Evolutionary conservation across 2,113 vertebrate species (phyloP).

Genomic region (Mormoops blainvillei): DNA sequence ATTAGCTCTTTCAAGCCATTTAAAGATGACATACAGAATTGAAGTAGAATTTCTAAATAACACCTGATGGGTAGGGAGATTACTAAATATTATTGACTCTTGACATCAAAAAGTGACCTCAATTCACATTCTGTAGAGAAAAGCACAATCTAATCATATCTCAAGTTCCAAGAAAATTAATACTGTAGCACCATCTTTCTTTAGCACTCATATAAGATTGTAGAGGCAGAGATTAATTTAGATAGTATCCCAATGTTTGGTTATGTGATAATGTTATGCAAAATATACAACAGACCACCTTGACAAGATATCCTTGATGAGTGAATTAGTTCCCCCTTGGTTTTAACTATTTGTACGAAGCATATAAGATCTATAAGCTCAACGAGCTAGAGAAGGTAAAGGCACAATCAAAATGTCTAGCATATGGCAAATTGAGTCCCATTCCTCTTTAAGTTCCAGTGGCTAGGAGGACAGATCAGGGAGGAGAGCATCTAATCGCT

Average conservation of each 20-base stretch:
- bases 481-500: slow-evolving; percentile 33
- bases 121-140: neutral
- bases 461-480: slow-evolving; percentile 23
- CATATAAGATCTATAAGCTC: neutral
- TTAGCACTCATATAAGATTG: neutral
- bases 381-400: slow-evolving; percentile 9
- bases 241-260: neutral
- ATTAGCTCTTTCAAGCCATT: neutral
- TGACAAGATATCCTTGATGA: neutral
- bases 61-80: neutral
- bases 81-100: neutral
- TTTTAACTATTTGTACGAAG: slow-evolving; percentile 50
- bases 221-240: neutral
- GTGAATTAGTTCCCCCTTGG: neutral
- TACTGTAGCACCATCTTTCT: neutral
- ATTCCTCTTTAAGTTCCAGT: slow-evolving; percentile 41
- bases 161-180: neutral
- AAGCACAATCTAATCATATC: neutral
- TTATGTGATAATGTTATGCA: neutral
- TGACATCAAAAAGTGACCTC: neutral
- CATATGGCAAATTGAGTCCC: neutral
- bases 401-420: slow-evolving; percentile 1
- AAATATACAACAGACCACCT: neutral
- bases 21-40: neutral
- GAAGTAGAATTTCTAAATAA: neutral